Conservation (phyloP, 2,797 vertebrate genomes). For the Chelon labrosus region DNA sequence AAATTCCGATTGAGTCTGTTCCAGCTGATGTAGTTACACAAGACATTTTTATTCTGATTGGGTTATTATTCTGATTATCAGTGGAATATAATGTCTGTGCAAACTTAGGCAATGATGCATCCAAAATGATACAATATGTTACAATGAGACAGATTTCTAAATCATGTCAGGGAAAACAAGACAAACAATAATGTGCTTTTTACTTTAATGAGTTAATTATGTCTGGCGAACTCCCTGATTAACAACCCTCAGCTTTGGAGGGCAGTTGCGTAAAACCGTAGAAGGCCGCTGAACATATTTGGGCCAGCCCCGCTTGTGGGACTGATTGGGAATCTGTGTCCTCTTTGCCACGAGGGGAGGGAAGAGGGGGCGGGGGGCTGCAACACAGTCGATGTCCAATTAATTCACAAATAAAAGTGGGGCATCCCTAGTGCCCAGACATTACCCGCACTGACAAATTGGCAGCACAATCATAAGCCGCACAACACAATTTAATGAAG, state of each 20-base stretch:
- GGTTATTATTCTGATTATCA: no score
- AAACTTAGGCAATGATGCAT: background rate
- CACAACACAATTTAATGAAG: slow-evolving; percentile 88
- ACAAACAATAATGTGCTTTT: slow-evolving; percentile 9
- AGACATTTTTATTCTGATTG: no score
- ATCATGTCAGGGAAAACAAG: slow-evolving; percentile 13
- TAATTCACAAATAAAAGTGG: slow-evolving; percentile 86
- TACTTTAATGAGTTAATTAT: slow-evolving; percentile 32
- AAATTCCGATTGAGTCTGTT: no score
- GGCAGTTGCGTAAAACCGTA: slow-evolving; percentile 36
- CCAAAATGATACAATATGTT: background rate
- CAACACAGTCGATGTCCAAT: slow-evolving; percentile 79
- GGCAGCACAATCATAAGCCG: slow-evolving; percentile 82
- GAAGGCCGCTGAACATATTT: slow-evolving; percentile 30
- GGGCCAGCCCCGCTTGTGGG: slow-evolving; percentile 36
- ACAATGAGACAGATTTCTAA: background rate
- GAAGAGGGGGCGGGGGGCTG: slow-evolving; percentile 30
- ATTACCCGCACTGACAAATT: slow-evolving; percentile 86
- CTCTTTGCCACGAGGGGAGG: slow-evolving; percentile 32
- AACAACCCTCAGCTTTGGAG: slow-evolving; percentile 13
- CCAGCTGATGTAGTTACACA: no score
- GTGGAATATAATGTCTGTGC: no score
- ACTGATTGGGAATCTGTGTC: slow-evolving; percentile 54
- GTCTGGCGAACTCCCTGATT: slow-evolving; percentile 11
- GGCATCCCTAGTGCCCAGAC: slow-evolving; percentile 80